These are phyloP conservation scores for Aplodontia rufa DNA, from an alignment of 2,113 vertebrate genomes.

Conservation along the genomic window DNA sequence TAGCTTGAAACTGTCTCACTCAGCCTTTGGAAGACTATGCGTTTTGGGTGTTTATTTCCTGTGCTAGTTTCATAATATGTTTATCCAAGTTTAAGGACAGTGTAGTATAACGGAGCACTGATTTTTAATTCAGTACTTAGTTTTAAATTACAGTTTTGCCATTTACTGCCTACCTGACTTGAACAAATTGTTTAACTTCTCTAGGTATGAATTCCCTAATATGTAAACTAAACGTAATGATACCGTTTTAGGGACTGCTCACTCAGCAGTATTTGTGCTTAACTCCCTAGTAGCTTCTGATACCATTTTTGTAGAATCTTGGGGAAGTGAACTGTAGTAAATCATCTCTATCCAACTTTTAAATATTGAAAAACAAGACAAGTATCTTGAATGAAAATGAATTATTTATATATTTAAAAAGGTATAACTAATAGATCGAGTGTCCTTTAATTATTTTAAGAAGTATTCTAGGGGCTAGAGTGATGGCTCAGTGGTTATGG, in stretches of 20 bases:
- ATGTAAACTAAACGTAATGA: background rate
- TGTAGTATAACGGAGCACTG: background rate
- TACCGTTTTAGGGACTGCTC: background rate
- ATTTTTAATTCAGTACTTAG: background rate
- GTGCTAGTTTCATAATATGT: background rate
- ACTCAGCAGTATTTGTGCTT: background rate
- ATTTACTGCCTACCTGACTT: background rate
- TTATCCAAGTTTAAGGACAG: background rate
- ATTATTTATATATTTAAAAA: slow-evolving; percentile 16
- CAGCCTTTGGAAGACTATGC: background rate
- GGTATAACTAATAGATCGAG: background rate
- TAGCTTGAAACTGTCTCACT: background rate
- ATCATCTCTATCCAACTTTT: background rate
- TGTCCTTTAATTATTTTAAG: slow-evolving; percentile 34
- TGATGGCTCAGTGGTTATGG: no score
- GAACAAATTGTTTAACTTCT: background rate
- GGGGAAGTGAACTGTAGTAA: background rate
- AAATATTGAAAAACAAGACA: slow-evolving; percentile 26
- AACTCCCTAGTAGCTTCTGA: background rate
- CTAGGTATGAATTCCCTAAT: background rate
- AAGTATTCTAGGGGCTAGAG: no score
- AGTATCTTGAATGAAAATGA: background rate
- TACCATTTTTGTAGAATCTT: background rate
- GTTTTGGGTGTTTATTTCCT: background rate
- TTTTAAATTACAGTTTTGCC: background rate